Base-by-base conservation (phyloP, 2,888 invertebrate species). In the Hydriomena furcata region DNA sequence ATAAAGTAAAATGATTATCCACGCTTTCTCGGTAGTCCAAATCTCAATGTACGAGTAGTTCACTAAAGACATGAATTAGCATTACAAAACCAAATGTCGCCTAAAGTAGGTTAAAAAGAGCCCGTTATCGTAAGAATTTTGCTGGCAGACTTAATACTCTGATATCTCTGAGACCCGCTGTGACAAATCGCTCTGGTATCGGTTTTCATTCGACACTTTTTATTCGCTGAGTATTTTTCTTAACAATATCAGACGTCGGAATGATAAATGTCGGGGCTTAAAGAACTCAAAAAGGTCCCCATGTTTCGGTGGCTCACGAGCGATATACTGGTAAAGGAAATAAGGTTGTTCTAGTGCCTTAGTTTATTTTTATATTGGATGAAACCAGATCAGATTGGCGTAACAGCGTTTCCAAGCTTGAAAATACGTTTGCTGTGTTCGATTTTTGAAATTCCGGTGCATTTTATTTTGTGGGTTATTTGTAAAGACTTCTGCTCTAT, bases 121-220 rank as follows among this genome's bases (percentile, higher is more conserved):
- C 17, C 34, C 34, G 52, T 43, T 45, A 45, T 45, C 47, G 47
- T 31, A 40, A 53, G 52, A 35, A 40, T 53, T 48, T 43, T 17
- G 30, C 30, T 31, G 12, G 27, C 44, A 36, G 47, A 43, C 45
- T 54, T 46, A 55, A 55, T 50, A 47, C 50, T 40, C 35, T 40
- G 60, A 61, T 58, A 58, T 52, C 63, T 59, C 68, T 70, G 66
- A 73, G 65, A 57, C 64, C 61, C 55, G 61, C 31, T 47, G 65
- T 75, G 75, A 75, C 75, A 75, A 75, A 75, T 75, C 64, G 61
- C 76, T 65, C 60, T 48, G 55, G 68, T 73, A 75, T 75, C 71
- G 69, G 63, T 68, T 65, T 62, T 66, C 66, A 66, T 66, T 61
- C 61, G 63, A 65, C 60, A 64, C 56, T 69, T 72, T 73, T 71